Base-by-base conservation (phyloP, 2,113 vertebrate genomes). In the Nymphicus hollandicus region DNA sequence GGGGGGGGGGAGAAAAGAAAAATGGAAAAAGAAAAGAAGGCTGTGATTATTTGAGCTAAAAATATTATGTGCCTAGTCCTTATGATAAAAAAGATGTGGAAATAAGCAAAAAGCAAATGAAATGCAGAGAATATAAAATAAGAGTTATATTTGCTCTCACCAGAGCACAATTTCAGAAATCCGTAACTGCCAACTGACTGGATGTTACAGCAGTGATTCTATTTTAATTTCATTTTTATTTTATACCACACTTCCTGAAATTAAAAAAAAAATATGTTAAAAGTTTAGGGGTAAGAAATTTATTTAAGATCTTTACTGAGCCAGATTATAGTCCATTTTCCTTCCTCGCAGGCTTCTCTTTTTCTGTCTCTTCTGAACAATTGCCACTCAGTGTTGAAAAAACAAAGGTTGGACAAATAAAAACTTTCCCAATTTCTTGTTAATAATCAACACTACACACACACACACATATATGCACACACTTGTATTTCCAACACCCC, bases 1-100 rank as follows among this genome's bases (percentile, higher is more conserved):
- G 23, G 3, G 1, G 2, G 6, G 3, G 1, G 1, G 5, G 19
- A 19, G 2, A 31, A 69, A 41, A 76, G 28, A 16, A n/a, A 41
- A 60, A 58, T 10, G 7, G 7, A 63, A 73, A 73, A 71, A 14
- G 18, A 3, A 28, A n/a, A 66, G 72, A 18, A 47, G 0, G 2
- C 4, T 19, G 3, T 9, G 16, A 33, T 50, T 70, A 50, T 56
- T 93, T 80, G 16, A 53, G 5, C 3, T 71, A 29, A 66, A 33
- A 80, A 35, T 39, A 37, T 28, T 18, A 14, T 31, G 17, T 22
- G 1, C 28, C 15, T 70, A 6, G 7, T 74, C 31, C 7, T 71
- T 86, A 37, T 47, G 6, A 52, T 20, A 55, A 41, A 80, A 55
- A 2, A 39, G 9, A 31, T 22, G 47, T 66, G 14, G 3, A 79